These are phyloP conservation scores for Caenorhabditis remanei DNA, from an alignment of 1,140 invertebrate species.

Conservation along the genomic window DNA sequence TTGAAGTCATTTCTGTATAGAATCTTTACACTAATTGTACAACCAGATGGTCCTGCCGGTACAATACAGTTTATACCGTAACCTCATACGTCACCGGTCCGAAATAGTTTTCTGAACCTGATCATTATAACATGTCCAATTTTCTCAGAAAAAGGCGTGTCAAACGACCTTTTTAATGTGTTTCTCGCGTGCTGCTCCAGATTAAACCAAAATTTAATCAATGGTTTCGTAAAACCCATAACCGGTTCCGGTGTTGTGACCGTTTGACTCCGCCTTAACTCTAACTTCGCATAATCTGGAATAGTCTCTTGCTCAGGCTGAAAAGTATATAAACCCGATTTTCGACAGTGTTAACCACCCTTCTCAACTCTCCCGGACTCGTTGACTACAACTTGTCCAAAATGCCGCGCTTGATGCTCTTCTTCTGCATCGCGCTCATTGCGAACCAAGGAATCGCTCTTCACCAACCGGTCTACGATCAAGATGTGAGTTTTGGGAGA, in stretches of 20 bases:
- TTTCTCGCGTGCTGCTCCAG: background rate
- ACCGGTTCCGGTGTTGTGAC: background rate
- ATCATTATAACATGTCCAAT: background rate
- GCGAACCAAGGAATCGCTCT: too few species aligned
- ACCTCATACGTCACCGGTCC: background rate
- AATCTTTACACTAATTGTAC: too few species aligned
- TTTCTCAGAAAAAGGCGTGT: background rate
- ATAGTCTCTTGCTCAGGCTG: background rate
- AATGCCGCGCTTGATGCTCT: too few species aligned
- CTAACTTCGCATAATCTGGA: background rate
- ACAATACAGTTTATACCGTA: too few species aligned
- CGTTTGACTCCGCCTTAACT: slow-evolving; percentile 21
- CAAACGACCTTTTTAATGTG: background rate
- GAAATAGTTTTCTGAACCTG: background rate
- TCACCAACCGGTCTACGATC: too few species aligned
- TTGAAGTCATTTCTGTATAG: too few species aligned
- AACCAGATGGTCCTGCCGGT: too few species aligned
- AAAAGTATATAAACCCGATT: too few species aligned
- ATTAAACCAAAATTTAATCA: background rate
- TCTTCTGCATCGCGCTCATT: too few species aligned
- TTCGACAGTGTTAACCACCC: too few species aligned
- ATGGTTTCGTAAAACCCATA: background rate
- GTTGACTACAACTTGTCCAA: too few species aligned
- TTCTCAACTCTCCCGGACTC: background rate
- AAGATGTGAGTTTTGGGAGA: too few species aligned